Base-by-base conservation (phyloP, 2,113 vertebrate genomes). In the Notarius quadriscutis region DNA sequence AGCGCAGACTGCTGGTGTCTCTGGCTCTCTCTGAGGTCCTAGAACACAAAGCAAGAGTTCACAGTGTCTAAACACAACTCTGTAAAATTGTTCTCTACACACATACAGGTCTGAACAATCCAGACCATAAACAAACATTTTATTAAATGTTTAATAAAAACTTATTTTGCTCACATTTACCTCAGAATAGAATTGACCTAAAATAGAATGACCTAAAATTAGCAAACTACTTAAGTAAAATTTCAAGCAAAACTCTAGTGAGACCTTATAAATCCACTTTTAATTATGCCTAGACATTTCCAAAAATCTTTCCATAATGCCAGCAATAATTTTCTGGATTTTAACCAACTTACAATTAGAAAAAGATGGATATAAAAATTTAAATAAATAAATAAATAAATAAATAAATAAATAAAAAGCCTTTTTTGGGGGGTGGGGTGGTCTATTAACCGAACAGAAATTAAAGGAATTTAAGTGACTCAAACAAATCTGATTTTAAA, bases 1-100 rank as follows among this genome's bases (percentile, higher is more conserved):
- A 99, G 94, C 71, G 97, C 96, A 87, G 94, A 93, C 83, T 98
- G 96, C 91, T 99, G 97, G 1, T 96, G 97, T 90, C 89, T 96
- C 90, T 97, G 97, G 90, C 94, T 96, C 91, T 97, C 97, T 92
- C 95, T 95, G 82, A 99, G 93, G 82, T 99, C 97, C 98, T 99
- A 89, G 60, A 57, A 78, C 58, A 34, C 11, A 83, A 63, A 62
- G 17, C 27, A 18, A 2, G 58, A 18, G 67, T 63, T 71, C 12
- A 81, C 18, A 62, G 12, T 41, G 30, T 41, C 55, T 6, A 53
- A 18, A 50, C 55, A 87, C 25, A 17, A 81, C 25, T 74, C 50
- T 53, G 5, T 50, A 1, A 75, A 41, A 18, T 55, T 8, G 22
- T 51, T 50, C 34, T 34, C 18, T n/a, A 55, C 7, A 50, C 12